Conservation (phyloP, 2,113 vertebrate species). For the Sinocyclocheilus anshuiensis region DNA sequence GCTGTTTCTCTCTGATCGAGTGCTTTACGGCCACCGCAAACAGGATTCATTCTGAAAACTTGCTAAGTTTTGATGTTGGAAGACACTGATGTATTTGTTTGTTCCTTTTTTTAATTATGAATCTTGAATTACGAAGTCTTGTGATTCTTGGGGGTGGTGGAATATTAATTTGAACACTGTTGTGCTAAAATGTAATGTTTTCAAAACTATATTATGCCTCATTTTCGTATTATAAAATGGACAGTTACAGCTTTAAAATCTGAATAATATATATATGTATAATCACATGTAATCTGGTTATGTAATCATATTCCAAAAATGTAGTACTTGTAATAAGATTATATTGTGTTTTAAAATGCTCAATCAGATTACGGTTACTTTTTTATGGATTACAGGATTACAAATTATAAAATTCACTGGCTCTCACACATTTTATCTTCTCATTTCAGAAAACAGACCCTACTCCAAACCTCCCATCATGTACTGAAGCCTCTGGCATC, state of each 20-base stretch:
- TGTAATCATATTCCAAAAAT: too few species aligned
- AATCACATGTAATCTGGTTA: too few species aligned
- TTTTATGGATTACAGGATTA: too few species aligned
- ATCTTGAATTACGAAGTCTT: background rate
- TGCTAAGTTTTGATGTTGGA: constrained; percentile 34
- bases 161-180: background rate
- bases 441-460: constrained; percentile 75
- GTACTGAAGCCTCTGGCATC: constrained; percentile 72
- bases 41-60: constrained; percentile 86
- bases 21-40: constrained; percentile 82
- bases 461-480: constrained; percentile 81
- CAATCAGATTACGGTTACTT: too few species aligned
- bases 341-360: too few species aligned
- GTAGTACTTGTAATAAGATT: too few species aligned
- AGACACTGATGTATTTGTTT: constrained; percentile 3
- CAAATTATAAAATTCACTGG: background rate
- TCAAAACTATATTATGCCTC: background rate
- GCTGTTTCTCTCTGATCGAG: constrained; percentile 86
- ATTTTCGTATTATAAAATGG: background rate
- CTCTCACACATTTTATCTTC: background rate
- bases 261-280: too few species aligned
- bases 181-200: background rate
- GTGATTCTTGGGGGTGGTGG: background rate
- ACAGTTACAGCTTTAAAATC: background rate
- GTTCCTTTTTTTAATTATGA: background rate